These are phyloP conservation scores for Phymorhynchus buccinoides DNA, from an alignment of 1,140 invertebrate species.

Conservation along the genomic window DNA sequence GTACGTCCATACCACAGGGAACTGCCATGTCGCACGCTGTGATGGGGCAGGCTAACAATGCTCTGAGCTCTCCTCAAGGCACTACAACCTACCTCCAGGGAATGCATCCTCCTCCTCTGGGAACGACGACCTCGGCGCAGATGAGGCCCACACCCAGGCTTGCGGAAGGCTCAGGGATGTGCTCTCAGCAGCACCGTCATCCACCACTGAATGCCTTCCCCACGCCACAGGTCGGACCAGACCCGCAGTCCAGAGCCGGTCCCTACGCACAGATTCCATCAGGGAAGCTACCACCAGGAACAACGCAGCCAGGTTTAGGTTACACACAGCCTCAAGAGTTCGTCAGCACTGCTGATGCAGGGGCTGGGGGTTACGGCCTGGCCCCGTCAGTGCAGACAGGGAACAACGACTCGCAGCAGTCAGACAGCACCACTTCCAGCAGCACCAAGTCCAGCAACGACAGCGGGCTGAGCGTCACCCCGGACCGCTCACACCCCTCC, in stretches of 20 bases:
- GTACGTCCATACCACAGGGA: background rate
- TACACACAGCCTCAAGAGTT: background rate
- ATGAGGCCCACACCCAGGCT: too few relatives aligned
- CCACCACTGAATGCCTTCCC: background rate
- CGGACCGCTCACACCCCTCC: constrained; percentile 56
- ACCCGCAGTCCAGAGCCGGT: background rate
- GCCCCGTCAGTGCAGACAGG: background rate
- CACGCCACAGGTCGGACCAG: background rate
- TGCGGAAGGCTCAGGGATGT: too few relatives aligned
- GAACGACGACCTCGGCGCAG: background rate
- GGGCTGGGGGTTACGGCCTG: background rate
- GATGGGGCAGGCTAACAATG: background rate
- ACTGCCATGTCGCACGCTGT: background rate
- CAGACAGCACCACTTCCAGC: constrained; percentile 38
- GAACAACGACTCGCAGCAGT: background rate
- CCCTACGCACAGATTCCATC: background rate
- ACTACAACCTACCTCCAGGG: background rate
- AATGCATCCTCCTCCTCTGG: background rate
- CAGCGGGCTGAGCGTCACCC: constrained; percentile 67
- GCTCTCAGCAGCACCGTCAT: background rate
- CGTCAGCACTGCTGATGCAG: background rate
- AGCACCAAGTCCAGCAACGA: constrained; percentile 64
- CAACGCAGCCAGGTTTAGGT: background rate
- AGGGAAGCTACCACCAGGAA: background rate
- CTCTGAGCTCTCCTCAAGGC: background rate